Conservation (phyloP, 2,113 vertebrate species). For the Aramus guarauna region DNA sequence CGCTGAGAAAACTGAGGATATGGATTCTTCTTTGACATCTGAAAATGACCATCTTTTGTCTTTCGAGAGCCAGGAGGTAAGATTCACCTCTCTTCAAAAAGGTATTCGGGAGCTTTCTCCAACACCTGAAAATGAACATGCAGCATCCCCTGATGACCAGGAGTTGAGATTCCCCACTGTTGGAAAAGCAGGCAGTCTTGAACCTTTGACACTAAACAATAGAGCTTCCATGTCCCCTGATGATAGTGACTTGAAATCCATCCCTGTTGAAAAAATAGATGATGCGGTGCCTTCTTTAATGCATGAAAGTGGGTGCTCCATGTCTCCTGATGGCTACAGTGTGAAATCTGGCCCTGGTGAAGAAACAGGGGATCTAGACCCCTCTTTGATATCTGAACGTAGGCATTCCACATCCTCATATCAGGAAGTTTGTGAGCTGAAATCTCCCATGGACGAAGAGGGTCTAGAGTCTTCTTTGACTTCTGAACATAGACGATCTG, state of each 20-base stretch:
- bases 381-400: neutral
- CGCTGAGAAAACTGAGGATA: conserved; percentile 66
- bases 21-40: neutral
- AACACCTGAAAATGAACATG: conserved; percentile 62
- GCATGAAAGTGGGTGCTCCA: neutral
- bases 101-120: conserved; percentile 29
- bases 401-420: conserved; percentile 21
- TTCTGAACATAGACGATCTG: conserved; percentile 44
- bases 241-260: conserved; percentile 67
- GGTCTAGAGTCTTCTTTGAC: conserved; percentile 34
- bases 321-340: conserved; percentile 58
- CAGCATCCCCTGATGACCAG: conserved; percentile 53
- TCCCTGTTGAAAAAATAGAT: neutral
- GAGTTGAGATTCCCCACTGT: neutral
- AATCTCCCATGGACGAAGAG: conserved; percentile 42
- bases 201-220: conserved; percentile 40
- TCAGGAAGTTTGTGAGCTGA: conserved; percentile 3
- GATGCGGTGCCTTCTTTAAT: neutral
- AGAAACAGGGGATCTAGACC: conserved; percentile 22
- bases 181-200: neutral
- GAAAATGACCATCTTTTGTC: neutral
- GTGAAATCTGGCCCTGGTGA: conserved; percentile 27
- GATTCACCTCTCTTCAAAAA: neutral
- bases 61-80: conserved; percentile 33
- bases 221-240: conserved; percentile 67